phyloP scores from a whole-genome alignment of 2,888 invertebrate genomes.

The Melanotus villosus region DNA sequence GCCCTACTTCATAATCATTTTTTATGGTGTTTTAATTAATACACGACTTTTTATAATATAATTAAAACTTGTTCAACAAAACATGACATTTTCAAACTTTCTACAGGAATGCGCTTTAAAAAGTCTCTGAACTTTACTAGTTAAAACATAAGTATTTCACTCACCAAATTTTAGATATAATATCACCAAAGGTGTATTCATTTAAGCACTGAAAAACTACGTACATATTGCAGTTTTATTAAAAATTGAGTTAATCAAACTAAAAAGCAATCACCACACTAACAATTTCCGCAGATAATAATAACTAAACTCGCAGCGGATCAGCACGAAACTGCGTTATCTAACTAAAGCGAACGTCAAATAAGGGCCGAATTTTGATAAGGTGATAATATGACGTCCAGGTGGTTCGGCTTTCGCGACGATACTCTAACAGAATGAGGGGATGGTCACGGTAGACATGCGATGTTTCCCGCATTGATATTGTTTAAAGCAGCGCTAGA shows the following conservation, averaged over 20 bases:
- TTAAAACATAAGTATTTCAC: no score
- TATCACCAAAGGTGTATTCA: slow-evolving; percentile 10
- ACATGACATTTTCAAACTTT: no score
- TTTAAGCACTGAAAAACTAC: slow-evolving; percentile 18
- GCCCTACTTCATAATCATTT: no score
- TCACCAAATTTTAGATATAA: not conserved
- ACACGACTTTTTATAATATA: no score
- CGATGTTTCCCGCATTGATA: slow-evolving; percentile 50
- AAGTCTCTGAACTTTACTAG: no score
- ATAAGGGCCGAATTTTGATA: slow-evolving; percentile 29
- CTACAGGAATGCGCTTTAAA: no score
- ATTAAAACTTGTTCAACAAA: no score
- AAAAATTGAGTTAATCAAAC: not conserved
- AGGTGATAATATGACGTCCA: slow-evolving; percentile 43
- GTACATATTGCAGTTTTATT: slow-evolving; percentile 5
- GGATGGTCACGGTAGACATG: slow-evolving; percentile 47
- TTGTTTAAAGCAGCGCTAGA: slow-evolving; percentile 51
- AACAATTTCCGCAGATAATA: not conserved
- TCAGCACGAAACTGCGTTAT: slow-evolving; percentile 15
- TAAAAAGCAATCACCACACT: not conserved
- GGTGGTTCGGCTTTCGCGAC: slow-evolving; percentile 39
- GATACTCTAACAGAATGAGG: slow-evolving; percentile 46
- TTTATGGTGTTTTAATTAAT: no score
- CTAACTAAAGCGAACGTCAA: slow-evolving; percentile 20
- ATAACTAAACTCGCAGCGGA: not conserved